Evolutionary conservation across 2,113 vertebrate species (phyloP).

Genomic region (Bambusicola thoracicus): DNA sequence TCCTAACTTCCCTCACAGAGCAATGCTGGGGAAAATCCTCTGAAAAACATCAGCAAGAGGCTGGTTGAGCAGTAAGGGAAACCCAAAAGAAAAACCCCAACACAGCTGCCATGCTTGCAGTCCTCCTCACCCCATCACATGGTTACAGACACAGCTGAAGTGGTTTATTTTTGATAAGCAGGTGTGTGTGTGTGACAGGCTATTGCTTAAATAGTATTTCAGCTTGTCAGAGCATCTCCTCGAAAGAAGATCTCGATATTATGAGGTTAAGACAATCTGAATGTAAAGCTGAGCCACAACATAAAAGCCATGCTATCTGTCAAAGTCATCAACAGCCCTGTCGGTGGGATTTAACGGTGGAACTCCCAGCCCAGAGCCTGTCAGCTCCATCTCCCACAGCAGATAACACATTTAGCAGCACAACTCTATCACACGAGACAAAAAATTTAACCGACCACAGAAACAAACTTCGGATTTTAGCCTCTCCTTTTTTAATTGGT

Average conservation of each 20-base stretch:
- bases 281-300: constrained; percentile 22
- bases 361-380: constrained; percentile 32
- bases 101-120: rapidly evolving
- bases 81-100: background rate
- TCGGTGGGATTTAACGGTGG: constrained; percentile 20
- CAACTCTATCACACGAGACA: background rate
- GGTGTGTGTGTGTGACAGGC: background rate
- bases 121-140: rapidly evolving
- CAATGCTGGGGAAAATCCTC: background rate
- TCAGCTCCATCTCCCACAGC: constrained; percentile 10
- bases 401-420: constrained; percentile 34
- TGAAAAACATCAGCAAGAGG: background rate
- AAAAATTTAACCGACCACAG: constrained; percentile 18
- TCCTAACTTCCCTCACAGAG: background rate
- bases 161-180: constrained; percentile 1
- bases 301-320: constrained; percentile 58
- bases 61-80: background rate
- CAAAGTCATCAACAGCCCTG: constrained; percentile 62
- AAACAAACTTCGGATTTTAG: constrained; percentile 22
- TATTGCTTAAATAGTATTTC: constrained; percentile 21
- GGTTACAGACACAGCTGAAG: background rate
- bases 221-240: constrained; percentile 9
- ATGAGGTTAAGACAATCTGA: constrained; percentile 49
- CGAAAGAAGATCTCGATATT: background rate
- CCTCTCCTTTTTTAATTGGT: background rate